Evolutionary conservation across 2,888 invertebrate genomes (phyloP), one percentile per base, ranked within the genome.

Genomic region (Pachliopta kotzebuea): DNA sequence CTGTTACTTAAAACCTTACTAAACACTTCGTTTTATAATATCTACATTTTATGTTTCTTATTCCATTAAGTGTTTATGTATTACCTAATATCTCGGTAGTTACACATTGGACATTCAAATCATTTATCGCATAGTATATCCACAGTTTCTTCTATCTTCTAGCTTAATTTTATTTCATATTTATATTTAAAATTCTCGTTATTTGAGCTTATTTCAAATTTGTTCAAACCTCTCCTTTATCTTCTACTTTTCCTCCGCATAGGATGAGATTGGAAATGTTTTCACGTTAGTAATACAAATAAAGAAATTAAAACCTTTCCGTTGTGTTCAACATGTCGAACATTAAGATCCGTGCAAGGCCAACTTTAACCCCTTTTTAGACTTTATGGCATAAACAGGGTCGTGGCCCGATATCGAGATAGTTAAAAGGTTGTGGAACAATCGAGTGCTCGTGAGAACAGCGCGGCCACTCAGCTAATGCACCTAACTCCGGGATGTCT

Each of bases 361-460:
- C 70, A 72, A 75, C 75, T 75, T 75, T 74, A 76, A 74, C 75
- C 75, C 72, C 68, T 71, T 67, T 70, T 74, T 70, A 73, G 75
- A 81, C 81, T 81, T 84, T 83, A 83, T 80, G 76, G 76, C 74
- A 79, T 71, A 71, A 79, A 72, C 71, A 74, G 81, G 86, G 86
- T 86, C 88, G 83, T 81, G 85, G 84, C 83, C 86, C 79, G 84
- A 85, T 87, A 87, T 81, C 78, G 80, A 71, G 83, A 85, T 86
- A 84, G 88, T 85, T 83, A 81, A 84, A 83, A 82, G 84, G 81
- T 84, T 85, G 81, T 78, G 77, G 80, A 86, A 88, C 87, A 88
- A 88, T 85, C 84, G 84, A 83, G 79, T 74, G 77, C 77, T 85
- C 88, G 90, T 88, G 89, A 88, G 88, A 89, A 84, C 79, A 79